Evolutionary conservation across 2,113 vertebrate genomes (phyloP), one percentile per base, ranked within the genome.

Genomic region (Callaeas wilsoni): DNA sequence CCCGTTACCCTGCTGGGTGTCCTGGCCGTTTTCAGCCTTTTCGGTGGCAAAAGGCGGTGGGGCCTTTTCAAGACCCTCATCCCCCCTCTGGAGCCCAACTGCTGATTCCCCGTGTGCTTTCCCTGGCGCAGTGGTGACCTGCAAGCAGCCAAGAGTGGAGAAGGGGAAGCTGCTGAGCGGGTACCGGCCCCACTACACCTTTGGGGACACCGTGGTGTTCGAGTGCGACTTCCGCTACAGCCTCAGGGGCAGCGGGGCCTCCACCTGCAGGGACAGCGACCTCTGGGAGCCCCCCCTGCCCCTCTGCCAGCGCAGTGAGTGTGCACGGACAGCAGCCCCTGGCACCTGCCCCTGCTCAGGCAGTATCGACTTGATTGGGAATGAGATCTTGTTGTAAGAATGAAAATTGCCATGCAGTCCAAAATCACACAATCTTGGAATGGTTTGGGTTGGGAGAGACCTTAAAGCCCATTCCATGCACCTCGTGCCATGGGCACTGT

Each of bases 231-330:
- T 68, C 4, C 94, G 50, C 87, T 65, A 87, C 70, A 2, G 41
- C 84, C 5, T 96, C 17, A 52, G 13, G 0, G 78, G 93, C 93
- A 89, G 62, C 21, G 33, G 5, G 0, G 0, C 15, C 1, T 49
- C 87, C 67, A 71, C 7, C 1, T 97, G 96, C 74, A 2, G 0
- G 1, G 62, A n/a, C 4, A 41, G 10, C 2, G 27, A 35, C 5
- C 12, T 9, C 17, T 97, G 96, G 96, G 81, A 92, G 13, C 96
- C 96, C 0, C 94, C 87, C 1, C 76, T 57, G 63, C 95, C 96
- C 1, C 35, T 9, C 14, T 97, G 96, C 8, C 89, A 87, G 62
- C 95, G 13, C 89, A 95, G 96, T 97, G 44, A 94, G 96, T 84
- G 21, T 63, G 68, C 68, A 27, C 57, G 67, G 56, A n/a, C 59